Conservation (phyloP, 2,888 invertebrate genomes). For the Parnassius orleans region DNA sequence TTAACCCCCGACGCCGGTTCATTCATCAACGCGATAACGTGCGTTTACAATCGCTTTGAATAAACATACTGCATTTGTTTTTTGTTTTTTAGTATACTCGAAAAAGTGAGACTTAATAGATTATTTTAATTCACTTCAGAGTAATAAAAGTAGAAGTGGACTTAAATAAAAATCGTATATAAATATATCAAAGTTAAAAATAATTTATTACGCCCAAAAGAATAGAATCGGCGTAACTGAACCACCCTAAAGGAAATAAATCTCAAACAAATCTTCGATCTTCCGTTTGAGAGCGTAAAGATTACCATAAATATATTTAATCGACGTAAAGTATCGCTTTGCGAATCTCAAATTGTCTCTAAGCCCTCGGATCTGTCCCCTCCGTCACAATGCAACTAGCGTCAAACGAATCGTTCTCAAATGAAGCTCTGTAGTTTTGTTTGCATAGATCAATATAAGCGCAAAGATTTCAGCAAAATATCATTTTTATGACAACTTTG, state of each 20-base stretch:
- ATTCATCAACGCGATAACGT: conserved; percentile 53
- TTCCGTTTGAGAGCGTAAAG: conserved; percentile 22
- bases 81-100: conserved; percentile 25
- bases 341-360: conserved; percentile 49
- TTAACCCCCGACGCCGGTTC: conserved; percentile 42
- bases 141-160: too few species aligned
- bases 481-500: too few species aligned
- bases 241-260: conserved; percentile 16
- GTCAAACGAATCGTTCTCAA: conserved; percentile 46
- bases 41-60: conserved; percentile 29
- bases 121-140: background rate
- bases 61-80: conserved; percentile 20
- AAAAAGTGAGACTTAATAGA: background rate
- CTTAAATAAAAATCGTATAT: too few species aligned
- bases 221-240: conserved; percentile 1
- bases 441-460: conserved; percentile 8
- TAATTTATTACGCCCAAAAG: background rate
- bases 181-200: too few species aligned
- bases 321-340: conserved; percentile 41
- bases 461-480: conserved; percentile 1
- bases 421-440: conserved; percentile 19
- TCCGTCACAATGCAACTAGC: conserved; percentile 54
- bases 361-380: conserved; percentile 40
- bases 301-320: conserved; percentile 30
- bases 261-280: conserved; percentile 14